Percentiles rank a stretch among this genome's conserved stretches.
Evolutionary conservation across 2,888 invertebrate genomes (phyloP).

Genomic region (Uropetala carovei): DNA sequence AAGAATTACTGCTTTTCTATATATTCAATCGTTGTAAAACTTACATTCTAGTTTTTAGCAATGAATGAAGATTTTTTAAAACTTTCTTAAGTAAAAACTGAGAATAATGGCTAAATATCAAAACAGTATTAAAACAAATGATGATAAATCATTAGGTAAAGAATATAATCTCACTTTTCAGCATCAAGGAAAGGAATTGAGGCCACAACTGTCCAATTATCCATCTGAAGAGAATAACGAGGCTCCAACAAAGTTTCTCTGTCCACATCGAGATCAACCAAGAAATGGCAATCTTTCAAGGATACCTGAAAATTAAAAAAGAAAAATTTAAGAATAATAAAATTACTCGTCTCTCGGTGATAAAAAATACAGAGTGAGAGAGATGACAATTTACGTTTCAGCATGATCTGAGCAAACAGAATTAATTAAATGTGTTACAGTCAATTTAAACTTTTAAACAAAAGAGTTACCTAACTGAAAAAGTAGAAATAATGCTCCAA

Average conservation of each 20-base stretch:
- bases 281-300: conserved; percentile 87
- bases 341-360: conserved; percentile 2
- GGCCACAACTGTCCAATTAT: conserved; percentile 84
- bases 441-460: too few species aligned
- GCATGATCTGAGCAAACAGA: too few species aligned
- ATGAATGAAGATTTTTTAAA: too few species aligned
- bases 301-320: conserved; percentile 81
- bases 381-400: too few species aligned
- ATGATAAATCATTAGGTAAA: conserved; percentile 31
- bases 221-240: conserved; percentile 83
- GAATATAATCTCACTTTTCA: conserved; percentile 76
- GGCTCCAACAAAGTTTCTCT: conserved; percentile 85
- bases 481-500: too few species aligned
- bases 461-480: too few species aligned
- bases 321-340: conserved; percentile 61
- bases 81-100: too few species aligned
- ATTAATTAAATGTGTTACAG: too few species aligned
- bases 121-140: not conserved
- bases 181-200: conserved; percentile 86
- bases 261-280: conserved; percentile 89
- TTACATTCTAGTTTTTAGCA: too few species aligned
- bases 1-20: too few species aligned
- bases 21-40: too few species aligned
- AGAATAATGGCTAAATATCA: too few species aligned
- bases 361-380: not conserved